phyloP scores from a whole-genome alignment of 2,113 vertebrate species.

The Tetraodon nigroviridis region DNA sequence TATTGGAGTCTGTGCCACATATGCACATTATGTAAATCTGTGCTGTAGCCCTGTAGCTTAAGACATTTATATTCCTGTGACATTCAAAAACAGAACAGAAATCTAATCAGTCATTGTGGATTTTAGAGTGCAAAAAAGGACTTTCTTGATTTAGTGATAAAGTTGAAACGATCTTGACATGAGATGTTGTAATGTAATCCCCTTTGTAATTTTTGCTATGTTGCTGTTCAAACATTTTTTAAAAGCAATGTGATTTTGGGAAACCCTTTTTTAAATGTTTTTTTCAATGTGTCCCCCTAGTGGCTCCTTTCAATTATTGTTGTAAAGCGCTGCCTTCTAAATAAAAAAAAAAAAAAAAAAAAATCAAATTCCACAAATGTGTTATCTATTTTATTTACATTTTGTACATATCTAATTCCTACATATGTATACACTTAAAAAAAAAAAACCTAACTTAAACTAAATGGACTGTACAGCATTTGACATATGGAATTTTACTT shows the following conservation, averaged over 20 bases:
- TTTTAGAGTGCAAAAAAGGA: too few species aligned
- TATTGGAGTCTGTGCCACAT: constrained; percentile 8
- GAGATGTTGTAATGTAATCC: background rate
- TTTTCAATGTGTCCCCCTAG: constrained; percentile 34
- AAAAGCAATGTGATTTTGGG: background rate
- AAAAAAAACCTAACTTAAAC: too few species aligned
- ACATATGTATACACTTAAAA: too few species aligned
- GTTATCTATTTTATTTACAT: constrained; percentile 67
- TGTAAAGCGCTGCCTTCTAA: background rate
- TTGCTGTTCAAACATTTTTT: constrained; percentile 11
- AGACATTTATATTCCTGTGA: constrained; percentile 38
- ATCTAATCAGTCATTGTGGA: background rate
- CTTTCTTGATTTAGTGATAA: constrained; percentile 7
- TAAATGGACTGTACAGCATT: too few species aligned
- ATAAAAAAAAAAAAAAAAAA: background rate
- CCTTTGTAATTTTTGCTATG: constrained; percentile 6
- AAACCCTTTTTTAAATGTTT: background rate
- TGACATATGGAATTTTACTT: too few species aligned
- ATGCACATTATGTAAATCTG: constrained; percentile 44
- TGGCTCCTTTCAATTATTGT: background rate
- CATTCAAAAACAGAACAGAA: constrained; percentile 40
- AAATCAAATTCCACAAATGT: constrained; percentile 31
- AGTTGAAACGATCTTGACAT: constrained; percentile 21
- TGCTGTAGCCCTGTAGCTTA: constrained; percentile 53
- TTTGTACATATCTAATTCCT: constrained; percentile 38